These are phyloP conservation scores for Dicycla oo DNA, from an alignment of 2,888 invertebrate species.

Conservation along the genomic window DNA sequence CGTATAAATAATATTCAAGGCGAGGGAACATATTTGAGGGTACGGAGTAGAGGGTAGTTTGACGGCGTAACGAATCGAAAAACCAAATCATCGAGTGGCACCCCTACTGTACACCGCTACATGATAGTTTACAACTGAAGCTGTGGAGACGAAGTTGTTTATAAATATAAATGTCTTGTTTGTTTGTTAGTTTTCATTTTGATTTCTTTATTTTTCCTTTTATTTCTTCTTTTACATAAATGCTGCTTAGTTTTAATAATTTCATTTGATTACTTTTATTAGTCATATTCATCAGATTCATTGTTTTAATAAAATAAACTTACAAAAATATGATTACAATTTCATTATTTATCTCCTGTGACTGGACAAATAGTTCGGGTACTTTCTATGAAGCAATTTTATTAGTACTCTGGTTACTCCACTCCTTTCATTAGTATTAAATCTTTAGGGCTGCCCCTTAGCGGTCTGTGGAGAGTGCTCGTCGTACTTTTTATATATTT, in stretches of 20 bases:
- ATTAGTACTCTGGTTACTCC: constrained; percentile 68
- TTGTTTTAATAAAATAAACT: neutral
- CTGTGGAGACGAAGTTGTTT: constrained; percentile 72
- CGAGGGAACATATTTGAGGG: constrained; percentile 90
- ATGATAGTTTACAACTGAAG: constrained; percentile 85
- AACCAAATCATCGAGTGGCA: constrained; percentile 91
- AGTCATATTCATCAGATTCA: neutral
- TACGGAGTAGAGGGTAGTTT: constrained; percentile 88
- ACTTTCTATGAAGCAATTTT: neutral
- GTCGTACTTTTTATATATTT: constrained; percentile 89
- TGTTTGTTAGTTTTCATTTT: neutral
- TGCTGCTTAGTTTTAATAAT: neutral
- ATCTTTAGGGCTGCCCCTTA: constrained; percentile 89
- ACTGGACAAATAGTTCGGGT: neutral
- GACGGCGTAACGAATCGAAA: constrained; percentile 91
- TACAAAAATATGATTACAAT: neutral
- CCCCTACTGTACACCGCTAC: constrained; percentile 88
- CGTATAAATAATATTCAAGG: constrained; percentile 91
- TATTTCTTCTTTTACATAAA: neutral
- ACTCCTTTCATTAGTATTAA: constrained; percentile 75
- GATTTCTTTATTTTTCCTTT: neutral
- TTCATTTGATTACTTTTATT: neutral
- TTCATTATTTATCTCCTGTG: neutral
- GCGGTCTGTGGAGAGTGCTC: constrained; percentile 89
- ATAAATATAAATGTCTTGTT: constrained; percentile 30